These are phyloP conservation scores for Muscicapa striata DNA, from an alignment of 2,797 vertebrate genomes.

Conservation along the genomic window DNA sequence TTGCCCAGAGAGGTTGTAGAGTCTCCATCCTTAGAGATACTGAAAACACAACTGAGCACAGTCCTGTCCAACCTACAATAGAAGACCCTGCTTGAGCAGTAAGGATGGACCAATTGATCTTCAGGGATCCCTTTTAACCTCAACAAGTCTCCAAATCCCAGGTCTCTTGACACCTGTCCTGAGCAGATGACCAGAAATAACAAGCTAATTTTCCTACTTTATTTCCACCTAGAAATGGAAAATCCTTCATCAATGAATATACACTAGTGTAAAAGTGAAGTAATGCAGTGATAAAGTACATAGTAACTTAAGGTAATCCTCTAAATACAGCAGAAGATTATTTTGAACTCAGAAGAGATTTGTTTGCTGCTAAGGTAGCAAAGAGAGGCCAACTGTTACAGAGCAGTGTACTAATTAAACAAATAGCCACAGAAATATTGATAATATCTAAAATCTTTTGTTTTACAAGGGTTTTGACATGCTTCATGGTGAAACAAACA, in stretches of 20 bases:
- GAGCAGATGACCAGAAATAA: background rate
- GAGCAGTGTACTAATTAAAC: background rate
- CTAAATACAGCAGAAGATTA: background rate
- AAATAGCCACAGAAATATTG: background rate
- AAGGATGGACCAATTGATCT: background rate
- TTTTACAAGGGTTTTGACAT: conserved; percentile 21
- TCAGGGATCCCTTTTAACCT: background rate
- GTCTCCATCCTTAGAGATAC: background rate
- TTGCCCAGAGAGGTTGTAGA: background rate
- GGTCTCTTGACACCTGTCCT: background rate
- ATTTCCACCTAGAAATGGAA: background rate
- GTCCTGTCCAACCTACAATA: background rate
- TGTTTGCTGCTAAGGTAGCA: background rate
- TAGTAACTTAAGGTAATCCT: background rate
- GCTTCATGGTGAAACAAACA: background rate
- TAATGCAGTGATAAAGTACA: background rate
- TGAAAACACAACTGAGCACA: background rate
- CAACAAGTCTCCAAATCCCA: background rate
- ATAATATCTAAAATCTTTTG: conserved; percentile 8
- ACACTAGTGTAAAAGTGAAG: background rate
- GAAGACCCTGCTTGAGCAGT: background rate
- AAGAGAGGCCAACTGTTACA: background rate
- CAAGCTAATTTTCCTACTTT: background rate
- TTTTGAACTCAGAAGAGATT: background rate
- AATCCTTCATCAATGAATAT: background rate